Evolutionary conservation across 1,140 invertebrate genomes (phyloP), one percentile per base, ranked within the genome.

Genomic region (Uloborus diversus): DNA sequence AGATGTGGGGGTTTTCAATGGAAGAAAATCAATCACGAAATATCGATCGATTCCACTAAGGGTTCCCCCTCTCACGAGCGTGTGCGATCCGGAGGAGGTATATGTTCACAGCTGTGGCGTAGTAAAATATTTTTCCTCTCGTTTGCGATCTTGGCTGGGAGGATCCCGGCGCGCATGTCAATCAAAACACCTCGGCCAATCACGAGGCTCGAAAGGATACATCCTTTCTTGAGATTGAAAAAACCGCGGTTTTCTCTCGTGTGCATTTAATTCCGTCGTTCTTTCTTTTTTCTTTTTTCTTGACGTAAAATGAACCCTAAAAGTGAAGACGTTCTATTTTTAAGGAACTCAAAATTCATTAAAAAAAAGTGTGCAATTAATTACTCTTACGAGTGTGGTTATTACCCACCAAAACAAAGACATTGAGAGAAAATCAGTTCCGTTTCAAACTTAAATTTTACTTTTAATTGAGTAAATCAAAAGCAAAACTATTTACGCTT

Each of bases 41-140:
- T 65, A 76, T 76, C 73, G 73, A 76, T 76, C 73, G 73, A 53
- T 75, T 47, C 30, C 17, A 17, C n/a, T 13, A 59, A 59, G 53
- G 42, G 20, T 62, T 57, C 73, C 49, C 61, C 73, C 49, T 42
- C 17, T 27, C 30, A 32, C 66, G 61, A 47, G 73, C 73, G 70
- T 64, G 70, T 59, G 61, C 59, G 25, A 59, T 20, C 30, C 20
- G 47, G 35, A 64, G 70, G 73, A 76, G 73, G 73, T 76, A 76
- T 76, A 76, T 65, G 73, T 76, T 76, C 73, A 65, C 73, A 76
- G 73, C 73, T 76, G 73, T 76, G 73, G 73, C 73, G 73, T 76
- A 76, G 73, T 76, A 76, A 76, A 76, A 76, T 76, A 65, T 76
- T 76, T 75, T 65, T 23, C 73, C 51, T 51, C 70, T 62, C 59